A percentile compares a stretch with the other conserved stretches of the same genome.
Conservation (phyloP, 1,140 invertebrate species). For the Sinella curviseta region DNA sequence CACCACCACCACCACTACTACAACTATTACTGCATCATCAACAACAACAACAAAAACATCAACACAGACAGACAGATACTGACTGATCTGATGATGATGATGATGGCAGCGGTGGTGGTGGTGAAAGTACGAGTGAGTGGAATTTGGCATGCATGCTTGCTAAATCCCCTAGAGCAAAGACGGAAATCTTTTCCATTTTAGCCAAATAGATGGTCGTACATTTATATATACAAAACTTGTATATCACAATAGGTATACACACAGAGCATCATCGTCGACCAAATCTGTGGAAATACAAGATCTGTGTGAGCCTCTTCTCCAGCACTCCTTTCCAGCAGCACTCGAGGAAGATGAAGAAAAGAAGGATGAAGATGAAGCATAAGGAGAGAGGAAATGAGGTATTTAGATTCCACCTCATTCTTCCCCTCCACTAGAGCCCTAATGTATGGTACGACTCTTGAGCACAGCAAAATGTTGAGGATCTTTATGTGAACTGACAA, state of each 20-base stretch:
- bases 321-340: too few species aligned
- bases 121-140: conserved; percentile 1
- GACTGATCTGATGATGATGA: background rate
- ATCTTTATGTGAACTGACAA: conserved; percentile 26
- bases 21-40: background rate
- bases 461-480: background rate
- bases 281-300: too few species aligned
- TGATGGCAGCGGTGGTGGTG: background rate
- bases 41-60: background rate
- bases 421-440: background rate
- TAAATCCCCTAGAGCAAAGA: conserved; percentile 23
- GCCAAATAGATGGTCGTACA: conserved; percentile 13
- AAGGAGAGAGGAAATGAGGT: conserved; percentile 18
- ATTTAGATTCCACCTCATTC: conserved; percentile 27
- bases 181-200: conserved; percentile 20
- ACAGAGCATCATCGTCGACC: too few species aligned
- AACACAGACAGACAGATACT: background rate
- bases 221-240: too few species aligned
- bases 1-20: too few species aligned
- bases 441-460: background rate
- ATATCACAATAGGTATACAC: too few species aligned
- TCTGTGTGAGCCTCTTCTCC: too few species aligned
- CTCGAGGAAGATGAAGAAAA: too few species aligned
- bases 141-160: conserved; percentile 19
- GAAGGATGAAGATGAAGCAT: conserved; percentile 6